These are phyloP conservation scores for Piscicola geometra DNA, from an alignment of 2,888 invertebrate species.

Conservation along the genomic window DNA sequence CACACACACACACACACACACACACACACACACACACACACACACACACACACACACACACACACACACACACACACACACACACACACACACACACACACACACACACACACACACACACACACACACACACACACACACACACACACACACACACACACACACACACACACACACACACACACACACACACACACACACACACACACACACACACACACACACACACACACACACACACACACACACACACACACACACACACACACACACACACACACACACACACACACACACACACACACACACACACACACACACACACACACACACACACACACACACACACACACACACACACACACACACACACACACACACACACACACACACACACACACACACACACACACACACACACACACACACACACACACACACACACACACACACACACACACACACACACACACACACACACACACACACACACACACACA, in stretches of 20 bases:
- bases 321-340: neutral
- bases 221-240: neutral
- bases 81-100: slow-evolving; percentile 19
- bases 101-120: slow-evolving; percentile 19
- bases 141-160: slow-evolving; percentile 19
- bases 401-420: slow-evolving; percentile 8
- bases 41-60: slow-evolving; percentile 19
- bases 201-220: neutral
- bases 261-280: slow-evolving; percentile 15
- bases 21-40: slow-evolving; percentile 19
- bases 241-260: neutral
- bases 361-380: neutral
- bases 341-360: slow-evolving; percentile 7
- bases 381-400: neutral
- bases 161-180: slow-evolving; percentile 19
- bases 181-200: slow-evolving; percentile 15
- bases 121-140: slow-evolving; percentile 19
- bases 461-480: neutral
- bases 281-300: slow-evolving; percentile 17
- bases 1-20: slow-evolving; percentile 17
- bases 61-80: slow-evolving; percentile 19
- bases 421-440: slow-evolving; percentile 10
- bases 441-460: neutral
- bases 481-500: slow-evolving; percentile 2
- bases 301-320: slow-evolving; percentile 1